A percentile compares a stretch with the other conserved stretches of the same genome.
Evolutionary conservation across 2,888 invertebrate species (phyloP).

Genomic region (Drosophila ezoana): DNA sequence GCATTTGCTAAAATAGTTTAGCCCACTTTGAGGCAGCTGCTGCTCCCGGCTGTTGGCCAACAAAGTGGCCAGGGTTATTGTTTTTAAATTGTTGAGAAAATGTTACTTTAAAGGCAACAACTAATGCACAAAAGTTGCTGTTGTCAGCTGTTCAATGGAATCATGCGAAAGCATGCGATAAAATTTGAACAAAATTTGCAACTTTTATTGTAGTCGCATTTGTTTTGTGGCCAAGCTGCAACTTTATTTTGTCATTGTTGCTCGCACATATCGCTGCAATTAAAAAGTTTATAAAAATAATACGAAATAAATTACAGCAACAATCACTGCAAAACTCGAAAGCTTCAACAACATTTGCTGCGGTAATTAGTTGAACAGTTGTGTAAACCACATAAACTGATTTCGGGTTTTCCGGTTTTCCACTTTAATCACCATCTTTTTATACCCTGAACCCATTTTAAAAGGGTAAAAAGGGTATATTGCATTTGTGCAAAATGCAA

Average conservation of each 20-base stretch:
- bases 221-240: constrained; percentile 2
- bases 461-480: too few species aligned
- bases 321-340: constrained; percentile 18
- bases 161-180: constrained; percentile 16
- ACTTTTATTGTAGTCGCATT: constrained; percentile 27
- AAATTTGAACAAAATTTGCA: constrained; percentile 15
- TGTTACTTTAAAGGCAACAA: constrained; percentile 17
- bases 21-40: constrained; percentile 14
- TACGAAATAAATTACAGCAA: constrained; percentile 23
- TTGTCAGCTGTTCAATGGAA: constrained; percentile 25
- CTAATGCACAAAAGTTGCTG: neutral
- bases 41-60: constrained; percentile 4
- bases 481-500: too few species aligned
- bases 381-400: constrained; percentile 65
- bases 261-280: constrained; percentile 49
- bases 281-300: constrained; percentile 64
- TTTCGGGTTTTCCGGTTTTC: constrained; percentile 45
- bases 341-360: constrained; percentile 42
- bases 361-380: constrained; percentile 68
- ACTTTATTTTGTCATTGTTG: constrained; percentile 18
- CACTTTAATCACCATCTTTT: constrained; percentile 13
- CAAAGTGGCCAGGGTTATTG: constrained; percentile 31
- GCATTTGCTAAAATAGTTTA: constrained; percentile 52
- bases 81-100: constrained; percentile 30
- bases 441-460: neutral